Base-by-base conservation (phyloP, 2,888 invertebrate genomes). In the Chironomus tentans region DNA sequence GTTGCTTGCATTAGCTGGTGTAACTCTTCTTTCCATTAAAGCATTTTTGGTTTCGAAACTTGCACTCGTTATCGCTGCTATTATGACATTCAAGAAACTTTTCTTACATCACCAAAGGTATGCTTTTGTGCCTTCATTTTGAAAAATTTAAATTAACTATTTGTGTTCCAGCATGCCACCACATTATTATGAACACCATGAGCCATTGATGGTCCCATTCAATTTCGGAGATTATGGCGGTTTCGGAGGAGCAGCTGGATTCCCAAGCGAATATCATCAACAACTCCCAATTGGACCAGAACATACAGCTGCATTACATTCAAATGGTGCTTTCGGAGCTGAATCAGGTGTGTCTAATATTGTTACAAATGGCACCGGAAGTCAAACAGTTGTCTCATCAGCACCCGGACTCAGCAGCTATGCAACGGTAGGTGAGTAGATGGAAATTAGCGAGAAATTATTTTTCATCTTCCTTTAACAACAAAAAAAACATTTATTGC, bases 1-100 rank as follows among this genome's bases (percentile, higher is more conserved):
- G 68, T 85, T 90, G 78, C 85, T 90, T 70, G 87, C 87, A 0
- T 83, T 90, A 77, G 86, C 88, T 50, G 84, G 88, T 1, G 88
- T 91, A 38, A 87, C 88, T 0, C 81, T 87, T 7, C 82, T 91
- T 3, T 89, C 90, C 0, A 79, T 92, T 7, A 91, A 92, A 81
- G 89, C 92, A 0, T 85, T 91, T 78, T 82, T 89, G n/a, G 86
- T 91, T 68, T 90, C 91, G 71, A 91, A 91, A 80, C 80, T 90
- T 77, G 91, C 91, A 0, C 82, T 91, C 12, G 78, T 90, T n/a
- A 86, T 89, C 12, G 88, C 91, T 0, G 84, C 86, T 0, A 85
- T 88, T 78, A 85, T 91, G 81, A 86, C 88, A 4, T 81, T 87
- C 78, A 89, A 88, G 82, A 88, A 86, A 80, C 81, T 89, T 3